Base-by-base conservation (phyloP, 2,113 vertebrate species). In the Chinchilla lanigera region DNA sequence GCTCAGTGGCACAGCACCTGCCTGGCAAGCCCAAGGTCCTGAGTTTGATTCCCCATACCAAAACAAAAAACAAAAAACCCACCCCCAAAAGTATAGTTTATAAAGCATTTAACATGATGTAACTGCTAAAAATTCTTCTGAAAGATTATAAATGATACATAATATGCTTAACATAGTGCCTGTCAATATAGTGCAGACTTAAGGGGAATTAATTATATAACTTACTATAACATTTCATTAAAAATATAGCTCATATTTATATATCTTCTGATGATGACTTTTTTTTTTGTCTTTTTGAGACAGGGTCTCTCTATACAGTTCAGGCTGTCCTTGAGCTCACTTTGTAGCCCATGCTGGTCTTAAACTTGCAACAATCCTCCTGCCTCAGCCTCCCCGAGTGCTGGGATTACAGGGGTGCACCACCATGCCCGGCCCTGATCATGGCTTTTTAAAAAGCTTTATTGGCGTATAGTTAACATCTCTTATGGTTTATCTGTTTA, bases 101-200 rank as follows among this genome's bases (percentile, higher is more conserved):
- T 63, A 52, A 61, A 67, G 85, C 28, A 52, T 92, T 92, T 96
- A 86, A 90, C 22, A 56, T 60, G 41, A n/a, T 75, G 69, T 58
- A 83, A 80, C 77, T 83, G 10, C n/a, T 83, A 47, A 86, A 69
- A 69, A 26, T 95, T 69, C 73, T 85, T 80, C 50, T 95, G 61
- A 93, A 88, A 73, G 86, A 81, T 61, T 86, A 78, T 73, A 78
- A 90, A 80, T 95, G 60, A 78, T 84, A 88, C 38, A 5, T 94
- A 84, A 83, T 85, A 78, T 44, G 52, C 7, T 87, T 84, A 67
- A 67, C 35, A 87, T 88, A 22, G 60, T 96, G 2, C 52, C 54
- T 60, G 41, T 47, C 56, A 88, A 88, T 12, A 77, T 82, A 81
- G n/a, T 89, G 41, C 56, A 20, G 1, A 52, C 38, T 75, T 75